phyloP scores from a whole-genome alignment of 2,113 vertebrate species.

The Cariama cristata region DNA sequence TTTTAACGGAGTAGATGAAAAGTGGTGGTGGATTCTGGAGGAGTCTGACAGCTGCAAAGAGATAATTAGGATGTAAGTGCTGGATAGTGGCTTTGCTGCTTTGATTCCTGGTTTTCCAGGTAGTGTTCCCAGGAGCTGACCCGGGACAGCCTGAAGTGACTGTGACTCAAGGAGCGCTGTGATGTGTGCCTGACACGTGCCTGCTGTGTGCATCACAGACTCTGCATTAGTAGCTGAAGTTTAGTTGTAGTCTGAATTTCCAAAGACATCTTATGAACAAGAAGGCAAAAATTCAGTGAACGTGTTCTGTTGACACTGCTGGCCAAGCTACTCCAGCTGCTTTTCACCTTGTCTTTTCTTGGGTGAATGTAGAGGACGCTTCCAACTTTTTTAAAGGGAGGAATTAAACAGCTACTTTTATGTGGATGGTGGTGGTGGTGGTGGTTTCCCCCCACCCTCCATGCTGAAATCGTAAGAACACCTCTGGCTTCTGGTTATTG shows the following conservation, averaged over 20 bases:
- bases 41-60: not conserved
- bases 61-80: not conserved
- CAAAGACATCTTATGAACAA: not conserved
- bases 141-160: not conserved
- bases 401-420: not conserved
- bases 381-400: not conserved
- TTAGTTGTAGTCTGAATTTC: not conserved
- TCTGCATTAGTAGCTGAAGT: rapidly evolving
- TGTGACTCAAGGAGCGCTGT: not conserved
- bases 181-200: not conserved
- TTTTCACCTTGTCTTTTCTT: not conserved
- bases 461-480: not conserved
- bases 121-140: not conserved
- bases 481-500: not conserved
- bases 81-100: not conserved
- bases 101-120: not conserved
- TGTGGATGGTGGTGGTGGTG: not conserved
- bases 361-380: not conserved
- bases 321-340: not conserved
- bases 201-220: rapidly evolving
- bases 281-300: not conserved
- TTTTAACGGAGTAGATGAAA: not conserved
- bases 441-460: not conserved
- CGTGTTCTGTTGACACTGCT: not conserved
- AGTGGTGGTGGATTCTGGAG: not conserved